Base-by-base conservation (phyloP, 2,797 vertebrate species). In the Sebastes jordani region DNA sequence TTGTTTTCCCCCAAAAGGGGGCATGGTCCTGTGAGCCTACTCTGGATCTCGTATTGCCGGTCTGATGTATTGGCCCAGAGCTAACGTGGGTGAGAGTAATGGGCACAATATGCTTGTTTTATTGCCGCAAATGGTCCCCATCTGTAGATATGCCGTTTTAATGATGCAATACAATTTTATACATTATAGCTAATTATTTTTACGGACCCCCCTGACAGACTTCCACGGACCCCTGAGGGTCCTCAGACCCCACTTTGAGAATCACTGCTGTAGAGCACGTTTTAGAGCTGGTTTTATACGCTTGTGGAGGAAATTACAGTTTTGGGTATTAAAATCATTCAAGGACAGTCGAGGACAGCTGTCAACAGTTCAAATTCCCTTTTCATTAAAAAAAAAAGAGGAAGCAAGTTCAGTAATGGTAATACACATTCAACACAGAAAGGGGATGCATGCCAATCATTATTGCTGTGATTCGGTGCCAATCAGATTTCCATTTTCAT, bases 331-430 rank as follows among this genome's bases (percentile, higher is more conserved):
- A 66, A 68, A 80, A 60, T 14, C 0, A 9, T 36, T 85, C 29
- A 76, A 75, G 61, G 71, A 52, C 32, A 73, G 16, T 52, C 32
- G 83, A 80, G 59, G 80, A 60, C 66, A 79, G 52, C 16, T 49
- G 58, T 83, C 67, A 38, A 61, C 34, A 52, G 64, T 69, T 56
- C 25, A 1, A 74, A 60, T 77, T 74, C 0, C 49, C 65, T 49
- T 76, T 67, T 25, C 42, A 69, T 38, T 63, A 62, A 11, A 64
- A 23, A 27, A 34, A 42, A 30, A 77, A 69, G 14, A 60, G n/a
- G 56, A 64, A 34, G 20, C 11, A 56, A 55, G 27, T 36, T 23
- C 14, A 58, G 29, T 16, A n/a, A 20, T 52, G 20, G n/a, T 16
- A 72, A 65, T 42, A 27, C 34, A 74, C n/a, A 42, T 38, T 78